Evolutionary conservation across 2,888 invertebrate genomes (phyloP), one percentile per base, ranked within the genome.

Genomic region (Brassicogethes aeneus): DNA sequence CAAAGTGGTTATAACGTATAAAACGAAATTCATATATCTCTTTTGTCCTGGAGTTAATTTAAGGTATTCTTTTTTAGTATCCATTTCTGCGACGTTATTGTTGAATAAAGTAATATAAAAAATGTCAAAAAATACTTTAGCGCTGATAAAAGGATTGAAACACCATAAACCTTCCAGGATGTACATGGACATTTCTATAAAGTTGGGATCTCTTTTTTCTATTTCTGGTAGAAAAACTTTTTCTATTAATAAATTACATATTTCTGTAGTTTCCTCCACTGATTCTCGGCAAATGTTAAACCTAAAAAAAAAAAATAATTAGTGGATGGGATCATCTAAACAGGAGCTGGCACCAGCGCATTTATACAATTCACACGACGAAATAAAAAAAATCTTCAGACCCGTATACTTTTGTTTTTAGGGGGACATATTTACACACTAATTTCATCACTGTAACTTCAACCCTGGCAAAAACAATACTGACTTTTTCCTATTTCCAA

Each of bases 121-220:
- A 29, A 54, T 55, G 53, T 72, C 77, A 14, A 80, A 58, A 53
- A 77, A 75, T 1, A 76, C 71, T 8, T 70, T 62, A 1, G 77
- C 71, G 3, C 80, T 66, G 0, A 85, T 67, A 23, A 70, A 62
- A 1, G 82, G 82, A 60, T 79, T 78, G 35, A 82, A 67, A 2
- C 73, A 74, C 80, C 81, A 82, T 59, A 88, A 65, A 0, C 85
- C 85, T 36, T 80, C 70, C 2, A 86, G 60, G 56, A 88, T 67
- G 1, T 77, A 74, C 1, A 59, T 63, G 0, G 82, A 70, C 78
- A 85, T 80, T 49, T 75, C 66, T 37, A 78, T 68, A 63, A 85
- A 88, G 32, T 77, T 68, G 0, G 75, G 74, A 2, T 76, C 75
- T 34, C 73, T 70, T 37, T 73, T 71, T 3, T 37, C 34, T 3